Base-by-base conservation (phyloP, 2,888 invertebrate genomes). In the Tortrix viridana region DNA sequence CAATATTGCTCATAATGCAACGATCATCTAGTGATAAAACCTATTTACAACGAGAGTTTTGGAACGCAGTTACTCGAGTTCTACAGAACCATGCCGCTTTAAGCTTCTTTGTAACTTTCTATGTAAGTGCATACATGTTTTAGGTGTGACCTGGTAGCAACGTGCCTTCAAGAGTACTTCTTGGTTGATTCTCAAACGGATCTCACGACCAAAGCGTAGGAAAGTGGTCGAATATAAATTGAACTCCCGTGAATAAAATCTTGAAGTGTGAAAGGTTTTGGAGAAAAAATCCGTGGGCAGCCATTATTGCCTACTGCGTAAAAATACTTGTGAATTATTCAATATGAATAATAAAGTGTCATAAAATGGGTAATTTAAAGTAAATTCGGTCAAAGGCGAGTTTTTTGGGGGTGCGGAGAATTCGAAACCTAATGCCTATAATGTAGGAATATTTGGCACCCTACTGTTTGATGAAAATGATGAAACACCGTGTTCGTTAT, bases 21-120 rank as follows among this genome's bases (percentile, higher is more conserved):
- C 63, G 63, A 63, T 58, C 47, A 63, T 63, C 63, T 63, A 52
- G 63, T 63, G 63, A 63, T 63, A 63, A 63, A 63, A 63, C 63
- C 63, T 63, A 41, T 53, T 63, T 58, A 53, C 57, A 46, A 41
- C 38, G 46, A 19, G 46, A 46, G 52, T 52, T 63, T 63, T 63
- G 52, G 48, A 63, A 58, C 52, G 52, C 54, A 52, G 56, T 57
- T 38, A 57, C 56, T 50, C 46, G 46, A 52, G 37, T 14, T n/a
- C 18, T 6, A 20, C 49, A 16, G 22, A 22, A 62, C 50, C 23
- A 38, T 57, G 38, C 46, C 56, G 26, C 32, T 50, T 44, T 57
- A 37, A 23, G 32, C 20, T 38, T 3, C 3, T 3, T 22, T 19
- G 7, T 5, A 46, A n/a, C 37, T 7, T 12, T 22, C 6, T 43